Evolutionary conservation across 2,797 vertebrate species (phyloP), one percentile per base, ranked within the genome.

Genomic region (Platalea minor): DNA sequence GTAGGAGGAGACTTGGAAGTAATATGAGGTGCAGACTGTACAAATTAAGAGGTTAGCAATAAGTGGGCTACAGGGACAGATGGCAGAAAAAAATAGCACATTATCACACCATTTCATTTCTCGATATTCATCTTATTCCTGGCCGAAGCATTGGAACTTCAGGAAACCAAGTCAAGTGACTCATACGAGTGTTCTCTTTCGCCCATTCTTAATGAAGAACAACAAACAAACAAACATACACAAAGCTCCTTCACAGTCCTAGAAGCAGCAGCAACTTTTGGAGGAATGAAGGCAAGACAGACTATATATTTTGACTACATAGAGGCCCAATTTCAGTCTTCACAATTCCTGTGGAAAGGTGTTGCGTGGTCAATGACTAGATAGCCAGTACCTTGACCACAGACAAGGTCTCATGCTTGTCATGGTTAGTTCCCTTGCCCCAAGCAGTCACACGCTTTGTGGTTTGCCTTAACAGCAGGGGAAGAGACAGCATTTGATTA

Each of bases 401-500:
- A 79, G 82, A 56, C 50, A 50, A 0, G 10, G 79, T 69, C 65
- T 88, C 57, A 41, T 54, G 39, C 69, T 78, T 89, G 69, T 93
- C 86, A 72, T 39, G 54, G 54, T 76, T 14, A 23, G 78, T 25
- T 92, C 46, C 73, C 74, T 78, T 43, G 54, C n/a, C 87, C 69
- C 51, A 69, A 3, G 69, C 39, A 95, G 85, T 93, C 93, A 96
- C 92, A 93, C 3, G 8, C 79, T 69, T 73, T 18, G 84, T 80
- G 93, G 93, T 89, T 84, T 81, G 96, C 79, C 85, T 88, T 88
- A 94, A 96, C 65, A 75, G 59, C 63, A 70, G 82, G 50, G 51
- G 41, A 84, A 77, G 33, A 89, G 64, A 95, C 86, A 91, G 74
- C 59, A 43, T 80, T 94, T 92, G 94, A 96, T 93, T 94, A 89